These are phyloP conservation scores for Lochmaea capreae DNA, from an alignment of 2,888 invertebrate genomes.

Conservation along the genomic window DNA sequence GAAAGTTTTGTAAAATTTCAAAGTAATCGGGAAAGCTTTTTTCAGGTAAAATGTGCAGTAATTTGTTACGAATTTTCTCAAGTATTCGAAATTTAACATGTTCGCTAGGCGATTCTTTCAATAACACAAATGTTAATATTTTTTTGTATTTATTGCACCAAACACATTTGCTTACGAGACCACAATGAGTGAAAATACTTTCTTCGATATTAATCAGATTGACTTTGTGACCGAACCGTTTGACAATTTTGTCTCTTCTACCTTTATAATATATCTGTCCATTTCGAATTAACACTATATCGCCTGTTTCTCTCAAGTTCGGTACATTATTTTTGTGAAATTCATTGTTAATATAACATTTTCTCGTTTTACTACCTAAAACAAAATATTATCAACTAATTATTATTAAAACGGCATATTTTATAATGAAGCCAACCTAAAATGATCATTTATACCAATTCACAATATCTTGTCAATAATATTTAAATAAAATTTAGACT, in stretches of 20 bases:
- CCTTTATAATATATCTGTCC: slow-evolving; percentile 73
- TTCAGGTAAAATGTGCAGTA: slow-evolving; percentile 60
- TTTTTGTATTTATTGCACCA: slow-evolving; percentile 68
- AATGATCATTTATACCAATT: too few relatives aligned
- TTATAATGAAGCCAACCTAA: neutral
- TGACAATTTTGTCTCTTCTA: slow-evolving; percentile 77
- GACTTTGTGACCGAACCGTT: slow-evolving; percentile 81
- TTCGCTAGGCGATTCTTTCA: slow-evolving; percentile 47
- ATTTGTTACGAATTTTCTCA: slow-evolving; percentile 57
- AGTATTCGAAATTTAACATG: slow-evolving; percentile 51
- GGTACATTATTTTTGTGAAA: slow-evolving; percentile 55
- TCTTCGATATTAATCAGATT: slow-evolving; percentile 72
- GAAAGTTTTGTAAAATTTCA: slow-evolving; percentile 70
- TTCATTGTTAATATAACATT: slow-evolving; percentile 67
- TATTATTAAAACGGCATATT: slow-evolving; percentile 49
- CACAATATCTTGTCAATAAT: too few relatives aligned
- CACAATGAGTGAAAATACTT: slow-evolving; percentile 64
- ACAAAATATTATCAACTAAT: slow-evolving; percentile 21
- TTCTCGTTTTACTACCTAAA: slow-evolving; percentile 66
- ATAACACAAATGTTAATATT: slow-evolving; percentile 68
- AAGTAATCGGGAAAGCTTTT: slow-evolving; percentile 73
- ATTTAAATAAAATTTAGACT: too few relatives aligned
- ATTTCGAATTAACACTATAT: slow-evolving; percentile 71
- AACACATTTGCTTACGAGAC: slow-evolving; percentile 69
- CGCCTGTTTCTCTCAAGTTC: slow-evolving; percentile 77